Evolutionary conservation across 2,113 vertebrate genomes (phyloP).

Genomic region (Electrona antarctica): DNA sequence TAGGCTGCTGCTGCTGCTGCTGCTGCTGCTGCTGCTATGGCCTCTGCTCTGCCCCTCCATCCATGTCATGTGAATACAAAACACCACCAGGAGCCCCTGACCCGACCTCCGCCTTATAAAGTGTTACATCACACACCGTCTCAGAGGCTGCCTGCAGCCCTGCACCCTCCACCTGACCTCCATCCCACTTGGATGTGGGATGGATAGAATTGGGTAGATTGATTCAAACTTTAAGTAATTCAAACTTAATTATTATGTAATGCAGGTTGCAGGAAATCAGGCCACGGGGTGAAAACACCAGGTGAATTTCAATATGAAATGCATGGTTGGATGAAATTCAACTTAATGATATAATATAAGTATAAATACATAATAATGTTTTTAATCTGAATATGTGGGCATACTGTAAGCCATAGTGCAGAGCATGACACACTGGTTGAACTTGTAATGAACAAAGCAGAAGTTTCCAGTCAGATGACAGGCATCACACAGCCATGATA

Average conservation of each 20-base stretch:
- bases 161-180: background rate
- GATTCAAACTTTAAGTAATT: too few species aligned
- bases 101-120: conserved; percentile 27
- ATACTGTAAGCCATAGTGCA: conserved; percentile 16
- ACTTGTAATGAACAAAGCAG: conserved; percentile 52
- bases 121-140: conserved; percentile 44
- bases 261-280: too few species aligned
- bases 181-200: background rate
- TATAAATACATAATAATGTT: background rate
- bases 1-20: too few species aligned
- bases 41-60: conserved; percentile 11
- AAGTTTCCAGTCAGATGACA: conserved; percentile 45
- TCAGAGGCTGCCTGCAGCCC: background rate
- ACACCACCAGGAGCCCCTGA: conserved; percentile 12
- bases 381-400: background rate
- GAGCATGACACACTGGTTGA: background rate
- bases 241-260: too few species aligned
- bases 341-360: too few species aligned
- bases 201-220: too few species aligned
- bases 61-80: conserved; percentile 1
- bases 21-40: conserved; percentile 1
- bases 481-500: conserved; percentile 11
- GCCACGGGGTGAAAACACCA: too few species aligned
- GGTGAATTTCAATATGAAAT: too few species aligned
- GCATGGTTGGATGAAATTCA: too few species aligned